phyloP scores from a whole-genome alignment of 2,888 invertebrate species.

The Drosophila nr. medialis region DNA sequence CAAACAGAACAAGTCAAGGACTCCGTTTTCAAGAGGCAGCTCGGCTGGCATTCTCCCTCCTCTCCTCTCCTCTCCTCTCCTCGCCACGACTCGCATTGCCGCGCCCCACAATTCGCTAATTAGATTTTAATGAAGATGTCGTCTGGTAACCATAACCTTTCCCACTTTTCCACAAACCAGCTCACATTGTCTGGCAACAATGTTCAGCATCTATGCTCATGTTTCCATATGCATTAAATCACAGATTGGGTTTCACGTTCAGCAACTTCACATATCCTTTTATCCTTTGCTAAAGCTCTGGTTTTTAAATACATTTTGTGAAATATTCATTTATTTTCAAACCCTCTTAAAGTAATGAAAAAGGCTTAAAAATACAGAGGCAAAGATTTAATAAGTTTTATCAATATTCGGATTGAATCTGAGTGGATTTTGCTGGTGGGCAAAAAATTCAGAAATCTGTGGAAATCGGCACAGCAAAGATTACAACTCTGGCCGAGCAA shows the following conservation, averaged over 20 bases:
- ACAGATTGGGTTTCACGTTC: slow-evolving; percentile 47
- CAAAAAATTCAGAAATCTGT: not conserved
- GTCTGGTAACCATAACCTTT: slow-evolving; percentile 43
- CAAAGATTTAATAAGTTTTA: not conserved
- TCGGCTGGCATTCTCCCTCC: not conserved
- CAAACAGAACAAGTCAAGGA: slow-evolving; percentile 37
- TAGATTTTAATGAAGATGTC: slow-evolving; percentile 84
- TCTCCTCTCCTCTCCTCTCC: not conserved
- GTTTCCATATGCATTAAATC: slow-evolving; percentile 62
- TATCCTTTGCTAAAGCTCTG: not conserved
- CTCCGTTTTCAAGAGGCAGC: slow-evolving; percentile 34
- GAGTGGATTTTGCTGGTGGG: not conserved
- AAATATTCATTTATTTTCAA: no score
- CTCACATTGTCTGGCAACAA: slow-evolving; percentile 43
- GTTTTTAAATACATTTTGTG: no score
- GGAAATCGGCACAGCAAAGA: not conserved
- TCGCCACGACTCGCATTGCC: not conserved
- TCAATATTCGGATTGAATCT: not conserved
- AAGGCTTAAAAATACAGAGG: not conserved
- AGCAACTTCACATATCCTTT: slow-evolving; percentile 3
- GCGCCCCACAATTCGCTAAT: slow-evolving; percentile 78
- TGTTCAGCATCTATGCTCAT: slow-evolving; percentile 67
- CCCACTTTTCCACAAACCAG: not conserved
- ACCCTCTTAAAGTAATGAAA: not conserved
- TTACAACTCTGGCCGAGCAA: not conserved